These are phyloP conservation scores for Cephus pulcher DNA, from an alignment of 2,888 invertebrate genomes.

Conservation along the genomic window DNA sequence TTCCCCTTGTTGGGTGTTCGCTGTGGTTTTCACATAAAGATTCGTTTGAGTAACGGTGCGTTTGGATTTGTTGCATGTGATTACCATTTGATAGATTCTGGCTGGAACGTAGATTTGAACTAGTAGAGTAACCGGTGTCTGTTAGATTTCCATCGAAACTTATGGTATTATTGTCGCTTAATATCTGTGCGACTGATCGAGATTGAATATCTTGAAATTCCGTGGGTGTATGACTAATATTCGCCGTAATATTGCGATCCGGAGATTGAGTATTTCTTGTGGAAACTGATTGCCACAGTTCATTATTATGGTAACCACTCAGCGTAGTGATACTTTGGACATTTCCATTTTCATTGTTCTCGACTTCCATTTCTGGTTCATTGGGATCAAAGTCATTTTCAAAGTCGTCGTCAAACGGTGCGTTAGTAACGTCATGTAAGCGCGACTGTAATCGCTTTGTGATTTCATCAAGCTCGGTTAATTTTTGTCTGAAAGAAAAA, in stretches of 20 bases:
- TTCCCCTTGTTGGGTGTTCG: slow-evolving; percentile 46
- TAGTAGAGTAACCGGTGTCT: slow-evolving; percentile 39
- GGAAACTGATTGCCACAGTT: slow-evolving; percentile 21
- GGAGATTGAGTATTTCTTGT: slow-evolving; percentile 17
- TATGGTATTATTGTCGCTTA: slow-evolving; percentile 25
- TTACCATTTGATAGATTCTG: slow-evolving; percentile 29
- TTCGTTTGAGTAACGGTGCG: slow-evolving; percentile 12
- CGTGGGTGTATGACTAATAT: slow-evolving; percentile 17
- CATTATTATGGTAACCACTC: slow-evolving; percentile 11
- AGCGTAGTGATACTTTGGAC: not conserved
- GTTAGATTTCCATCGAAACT: slow-evolving; percentile 30
- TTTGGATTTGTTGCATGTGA: not conserved
- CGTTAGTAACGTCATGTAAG: slow-evolving; percentile 71
- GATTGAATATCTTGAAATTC: not conserved
- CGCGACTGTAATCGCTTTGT: slow-evolving; percentile 72
- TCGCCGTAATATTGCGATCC: slow-evolving; percentile 9
- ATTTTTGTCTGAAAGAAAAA: slow-evolving; percentile 70
- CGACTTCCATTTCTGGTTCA: slow-evolving; percentile 42
- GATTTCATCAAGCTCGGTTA: slow-evolving; percentile 74
- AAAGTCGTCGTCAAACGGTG: slow-evolving; percentile 70
- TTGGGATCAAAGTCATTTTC: slow-evolving; percentile 69
- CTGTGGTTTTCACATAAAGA: slow-evolving; percentile 23
- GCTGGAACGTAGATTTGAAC: slow-evolving; percentile 30
- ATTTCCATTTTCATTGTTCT: slow-evolving; percentile 39
- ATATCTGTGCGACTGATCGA: slow-evolving; percentile 5